Evolutionary conservation across 2,797 vertebrate species (phyloP), one percentile per base, ranked within the genome.

Genomic region (Poeciliopsis turneri): DNA sequence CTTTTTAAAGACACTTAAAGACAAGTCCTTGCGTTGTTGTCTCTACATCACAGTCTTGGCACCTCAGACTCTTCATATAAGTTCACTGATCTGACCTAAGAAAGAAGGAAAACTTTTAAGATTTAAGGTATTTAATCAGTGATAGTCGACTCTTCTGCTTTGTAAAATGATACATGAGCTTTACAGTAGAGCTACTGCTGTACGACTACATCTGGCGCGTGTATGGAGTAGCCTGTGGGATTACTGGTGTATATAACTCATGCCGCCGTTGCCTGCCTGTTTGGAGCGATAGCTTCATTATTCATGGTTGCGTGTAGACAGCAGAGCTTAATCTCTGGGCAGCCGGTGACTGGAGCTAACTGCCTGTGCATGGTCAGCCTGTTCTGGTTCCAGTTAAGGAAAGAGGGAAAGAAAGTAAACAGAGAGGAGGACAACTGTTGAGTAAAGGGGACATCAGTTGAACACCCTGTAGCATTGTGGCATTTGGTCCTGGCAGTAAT

Each of bases 301-400:
- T 95, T 95, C 92, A 95, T 95, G 94, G 86, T 95, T 93, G 94
- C 92, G 93, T 95, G 95, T 95, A 94, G 95, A 95, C 95, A 91
- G 94, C 86, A 83, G 93, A 84, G 90, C 91, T 94, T 95, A 95
- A 95, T 95, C 95, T 95, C 92, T 75, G 68, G 87, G 80, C 77
- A 68, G 87, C 86, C 84, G 86, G 88, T 84, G 90, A 90, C 87
- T 77, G 81, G 83, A 90, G 89, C 77, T 90, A 87, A 91, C 91
- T 13, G 84, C 88, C 82, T 43, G 57, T 88, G 90, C 90, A 84
- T 71, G 82, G 87, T 92, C 90, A 91, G 88, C 90, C 87, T 87
- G 88, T 85, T 87, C 87, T 89, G 81, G 80, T 72, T 77, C 76
- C 79, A 2, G 45, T 57, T 80, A 36, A 83, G 82, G 85, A 87